Evolutionary conservation across 2,797 vertebrate species (phyloP).

Genomic region (Buphagus erythrorhynchus): DNA sequence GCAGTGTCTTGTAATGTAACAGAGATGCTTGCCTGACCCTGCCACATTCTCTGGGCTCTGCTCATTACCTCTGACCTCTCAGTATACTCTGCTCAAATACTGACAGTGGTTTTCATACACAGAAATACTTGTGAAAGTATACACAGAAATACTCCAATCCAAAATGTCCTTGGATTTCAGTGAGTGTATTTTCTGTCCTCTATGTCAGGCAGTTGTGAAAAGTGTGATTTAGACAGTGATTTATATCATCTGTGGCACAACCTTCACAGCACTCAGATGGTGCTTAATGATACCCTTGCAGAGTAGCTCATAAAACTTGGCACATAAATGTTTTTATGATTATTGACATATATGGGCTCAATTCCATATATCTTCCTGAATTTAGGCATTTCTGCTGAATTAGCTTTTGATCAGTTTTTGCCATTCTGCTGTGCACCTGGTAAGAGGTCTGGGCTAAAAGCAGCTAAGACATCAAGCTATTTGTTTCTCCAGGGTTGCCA

Average conservation of each 20-base stretch:
- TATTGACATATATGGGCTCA: not conserved
- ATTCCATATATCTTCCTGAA: not conserved
- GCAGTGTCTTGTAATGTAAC: not conserved
- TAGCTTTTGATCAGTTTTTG: not conserved
- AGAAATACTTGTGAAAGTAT: not conserved
- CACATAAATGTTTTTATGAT: constrained; percentile 17
- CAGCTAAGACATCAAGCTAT: not conserved
- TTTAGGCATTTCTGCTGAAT: constrained; percentile 3
- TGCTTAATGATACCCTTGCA: not conserved
- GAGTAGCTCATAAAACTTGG: constrained; percentile 1
- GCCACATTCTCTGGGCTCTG: not conserved
- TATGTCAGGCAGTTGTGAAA: not conserved
- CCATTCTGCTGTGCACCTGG: not conserved
- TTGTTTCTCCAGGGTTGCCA: not conserved
- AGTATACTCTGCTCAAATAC: not conserved
- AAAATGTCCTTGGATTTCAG: constrained; percentile 21
- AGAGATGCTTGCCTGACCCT: not conserved
- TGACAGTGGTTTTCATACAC: not conserved
- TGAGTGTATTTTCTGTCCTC: not conserved
- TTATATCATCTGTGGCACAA: not conserved
- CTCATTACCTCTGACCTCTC: not conserved
- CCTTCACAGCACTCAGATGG: not conserved
- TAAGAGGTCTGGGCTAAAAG: not conserved
- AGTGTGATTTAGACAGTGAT: not conserved
- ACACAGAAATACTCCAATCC: not conserved